phyloP scores from a whole-genome alignment of 2,797 vertebrate genomes.

The Sebastes minor region DNA sequence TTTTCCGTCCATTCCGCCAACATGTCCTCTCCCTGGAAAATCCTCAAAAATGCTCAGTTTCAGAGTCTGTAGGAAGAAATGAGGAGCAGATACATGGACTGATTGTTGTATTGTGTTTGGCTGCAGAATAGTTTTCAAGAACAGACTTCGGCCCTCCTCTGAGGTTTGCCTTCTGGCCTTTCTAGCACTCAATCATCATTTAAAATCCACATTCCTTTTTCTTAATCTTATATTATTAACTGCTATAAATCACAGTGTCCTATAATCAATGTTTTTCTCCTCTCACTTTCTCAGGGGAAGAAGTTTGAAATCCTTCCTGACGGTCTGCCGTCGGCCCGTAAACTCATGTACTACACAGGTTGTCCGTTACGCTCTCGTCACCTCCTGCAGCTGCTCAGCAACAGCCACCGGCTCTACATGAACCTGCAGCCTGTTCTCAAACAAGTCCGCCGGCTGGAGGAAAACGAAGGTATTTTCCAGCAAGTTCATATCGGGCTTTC shows the following conservation, averaged over 20 bases:
- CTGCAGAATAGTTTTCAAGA: conserved; percentile 6
- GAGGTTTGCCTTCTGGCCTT: conserved; percentile 16
- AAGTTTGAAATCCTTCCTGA: conserved; percentile 98
- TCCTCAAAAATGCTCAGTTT: conserved; percentile 28
- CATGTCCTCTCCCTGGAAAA: conserved; percentile 60
- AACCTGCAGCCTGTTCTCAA: conserved; percentile 96
- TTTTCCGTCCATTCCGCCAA: conserved; percentile 53
- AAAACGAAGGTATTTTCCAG: conserved; percentile 89
- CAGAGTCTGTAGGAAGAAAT: conserved; percentile 31
- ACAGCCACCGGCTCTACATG: conserved; percentile 98
- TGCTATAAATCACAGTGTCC: conserved; percentile 20
- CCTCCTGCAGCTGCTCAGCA: conserved; percentile 96
- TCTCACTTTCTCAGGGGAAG: conserved; percentile 87
- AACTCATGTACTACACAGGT: conserved; percentile 97
- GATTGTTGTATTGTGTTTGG: conserved; percentile 20
- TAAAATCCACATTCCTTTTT: conserved; percentile 37
- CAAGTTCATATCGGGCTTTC: neutral
- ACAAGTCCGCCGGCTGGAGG: conserved; percentile 94
- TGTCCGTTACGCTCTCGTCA: conserved; percentile 93
- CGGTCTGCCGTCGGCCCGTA: conserved; percentile 94
- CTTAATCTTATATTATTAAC: conserved; percentile 5
- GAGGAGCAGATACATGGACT: conserved; percentile 31
- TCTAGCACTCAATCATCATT: conserved; percentile 15
- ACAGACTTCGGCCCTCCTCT: neutral
- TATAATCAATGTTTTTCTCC: conserved; percentile 1